These are phyloP conservation scores for Dipodomys spectabilis DNA, from an alignment of 2,113 vertebrate species.

Conservation along the genomic window DNA sequence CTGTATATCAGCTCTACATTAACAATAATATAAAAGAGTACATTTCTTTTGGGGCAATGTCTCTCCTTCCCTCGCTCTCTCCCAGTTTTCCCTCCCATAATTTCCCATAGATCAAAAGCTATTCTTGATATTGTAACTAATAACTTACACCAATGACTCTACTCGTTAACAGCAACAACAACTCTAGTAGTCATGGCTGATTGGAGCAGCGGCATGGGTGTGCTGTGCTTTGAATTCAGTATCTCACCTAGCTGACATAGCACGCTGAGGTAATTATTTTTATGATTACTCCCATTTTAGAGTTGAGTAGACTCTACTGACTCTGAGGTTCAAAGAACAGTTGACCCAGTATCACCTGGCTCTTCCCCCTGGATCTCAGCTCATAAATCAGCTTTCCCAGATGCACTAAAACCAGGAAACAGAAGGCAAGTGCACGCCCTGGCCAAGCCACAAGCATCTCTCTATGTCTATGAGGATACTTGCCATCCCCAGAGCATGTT, in stretches of 20 bases:
- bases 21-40: too few species aligned
- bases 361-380: neutral
- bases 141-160: neutral
- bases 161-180: neutral
- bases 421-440: neutral
- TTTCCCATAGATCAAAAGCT: neutral
- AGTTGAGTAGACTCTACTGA: neutral
- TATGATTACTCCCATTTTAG: slow-evolving; percentile 5
- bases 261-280: neutral
- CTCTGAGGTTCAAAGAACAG: neutral
- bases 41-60: too few species aligned
- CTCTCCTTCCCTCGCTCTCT: too few species aligned
- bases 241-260: neutral
- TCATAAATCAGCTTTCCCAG: neutral
- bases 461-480: neutral
- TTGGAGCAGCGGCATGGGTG: neutral
- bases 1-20: too few species aligned
- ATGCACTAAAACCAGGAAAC: neutral
- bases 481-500: neutral
- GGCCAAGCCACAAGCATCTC: neutral
- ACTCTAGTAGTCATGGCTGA: neutral
- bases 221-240: slow-evolving; percentile 1
- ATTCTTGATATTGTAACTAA: neutral
- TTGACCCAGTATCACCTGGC: neutral
- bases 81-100: too few species aligned